Conservation (phyloP, 1,140 invertebrate genomes). For the Chrysopa pallens region DNA sequence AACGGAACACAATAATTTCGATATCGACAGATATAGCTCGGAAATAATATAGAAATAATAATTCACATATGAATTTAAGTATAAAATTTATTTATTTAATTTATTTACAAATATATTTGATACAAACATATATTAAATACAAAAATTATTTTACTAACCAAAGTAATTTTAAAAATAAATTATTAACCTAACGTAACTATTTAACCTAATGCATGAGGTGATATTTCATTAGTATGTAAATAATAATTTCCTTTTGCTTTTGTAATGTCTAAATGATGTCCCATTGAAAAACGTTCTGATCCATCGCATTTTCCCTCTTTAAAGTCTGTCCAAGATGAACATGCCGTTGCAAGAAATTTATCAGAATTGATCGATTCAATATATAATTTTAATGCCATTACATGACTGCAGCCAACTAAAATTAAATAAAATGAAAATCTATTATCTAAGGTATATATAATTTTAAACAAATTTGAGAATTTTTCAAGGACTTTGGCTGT, state of each 20-base stretch:
- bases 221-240: conserved; percentile 14
- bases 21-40: no score
- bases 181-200: not conserved
- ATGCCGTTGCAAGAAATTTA: conserved; percentile 19
- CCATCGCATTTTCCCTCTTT: conserved; percentile 15
- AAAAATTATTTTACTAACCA: no score
- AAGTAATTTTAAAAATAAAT: no score
- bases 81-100: no score
- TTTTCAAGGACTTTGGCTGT: no score
- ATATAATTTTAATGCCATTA: conserved; percentile 24
- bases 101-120: no score
- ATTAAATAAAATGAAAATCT: not conserved
- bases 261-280: conserved; percentile 11
- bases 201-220: not conserved
- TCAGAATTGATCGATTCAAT: conserved; percentile 27
- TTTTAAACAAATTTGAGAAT: no score
- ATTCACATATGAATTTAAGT: no score
- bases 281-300: conserved; percentile 12
- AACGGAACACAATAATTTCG: no score
- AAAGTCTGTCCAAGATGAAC: conserved; percentile 19
- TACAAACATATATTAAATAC: no score
- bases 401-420: conserved; percentile 25
- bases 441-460: not conserved
- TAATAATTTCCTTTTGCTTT: conserved; percentile 14
- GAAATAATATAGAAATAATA: no score